Conservation (phyloP, 2,113 vertebrate species). For the Pluvianellus socialis region DNA sequence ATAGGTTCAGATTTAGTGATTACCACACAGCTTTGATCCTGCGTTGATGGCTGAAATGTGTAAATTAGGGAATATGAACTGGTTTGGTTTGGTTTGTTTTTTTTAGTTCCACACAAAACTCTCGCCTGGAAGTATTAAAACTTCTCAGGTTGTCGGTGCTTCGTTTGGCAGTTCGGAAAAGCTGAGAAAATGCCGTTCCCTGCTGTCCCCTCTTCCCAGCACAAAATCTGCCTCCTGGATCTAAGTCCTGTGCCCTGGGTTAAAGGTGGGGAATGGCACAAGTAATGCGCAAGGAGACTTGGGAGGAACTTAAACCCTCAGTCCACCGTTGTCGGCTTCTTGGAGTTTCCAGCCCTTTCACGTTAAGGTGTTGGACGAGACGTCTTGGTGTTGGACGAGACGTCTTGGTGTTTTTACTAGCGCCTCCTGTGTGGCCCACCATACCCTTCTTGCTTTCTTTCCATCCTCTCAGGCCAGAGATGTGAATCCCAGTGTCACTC, state of each 20-base stretch:
- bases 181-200: background rate
- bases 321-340: background rate
- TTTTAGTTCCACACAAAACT: background rate
- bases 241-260: background rate
- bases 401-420: background rate
- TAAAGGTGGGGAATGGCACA: background rate
- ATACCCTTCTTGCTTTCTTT: background rate
- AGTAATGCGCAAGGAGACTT: background rate
- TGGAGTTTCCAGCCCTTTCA: background rate
- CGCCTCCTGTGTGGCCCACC: background rate
- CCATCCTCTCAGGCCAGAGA: background rate
- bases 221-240: background rate
- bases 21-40: background rate
- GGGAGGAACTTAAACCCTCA: background rate
- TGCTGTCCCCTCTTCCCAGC: background rate
- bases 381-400: rapidly evolving
- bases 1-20: background rate
- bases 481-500: background rate
- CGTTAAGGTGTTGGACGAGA: background rate
- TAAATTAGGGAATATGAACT: background rate
- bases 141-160: background rate
- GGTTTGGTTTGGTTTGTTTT: background rate
- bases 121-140: background rate
- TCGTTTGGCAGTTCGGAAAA: background rate
- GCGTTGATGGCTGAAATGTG: too few species aligned